Percentiles rank a stretch among this genome's conserved stretches.
phyloP scores from a whole-genome alignment of 2,797 vertebrate genomes.

The Propithecus perrieri region DNA sequence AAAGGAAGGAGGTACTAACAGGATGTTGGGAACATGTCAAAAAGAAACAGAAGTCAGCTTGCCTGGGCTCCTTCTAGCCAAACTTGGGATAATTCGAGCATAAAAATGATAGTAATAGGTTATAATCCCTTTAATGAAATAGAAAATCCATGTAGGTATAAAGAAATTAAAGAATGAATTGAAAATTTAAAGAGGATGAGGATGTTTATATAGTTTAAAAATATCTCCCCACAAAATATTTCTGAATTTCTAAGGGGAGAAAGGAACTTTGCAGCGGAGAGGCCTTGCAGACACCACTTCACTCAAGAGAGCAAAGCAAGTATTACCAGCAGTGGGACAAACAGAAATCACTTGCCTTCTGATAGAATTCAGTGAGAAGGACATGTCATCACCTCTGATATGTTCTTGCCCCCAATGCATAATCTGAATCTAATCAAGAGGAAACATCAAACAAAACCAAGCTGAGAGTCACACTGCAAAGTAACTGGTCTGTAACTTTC shows the following conservation, averaged over 20 bases:
- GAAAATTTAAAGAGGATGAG: neutral
- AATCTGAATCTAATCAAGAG: neutral
- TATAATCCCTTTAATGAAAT: neutral
- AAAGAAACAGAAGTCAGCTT: neutral
- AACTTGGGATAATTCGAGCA: neutral
- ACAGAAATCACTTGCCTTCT: neutral
- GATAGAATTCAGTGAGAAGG: neutral
- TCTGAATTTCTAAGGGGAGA: neutral
- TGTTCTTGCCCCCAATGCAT: neutral
- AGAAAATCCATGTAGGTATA: neutral
- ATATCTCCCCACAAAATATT: neutral
- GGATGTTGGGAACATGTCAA: neutral
- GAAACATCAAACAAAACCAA: neutral
- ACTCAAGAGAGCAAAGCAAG: neutral
- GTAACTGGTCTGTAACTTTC: neutral
- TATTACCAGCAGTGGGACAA: neutral
- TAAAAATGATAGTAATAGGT: neutral
- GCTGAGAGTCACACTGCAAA: neutral
- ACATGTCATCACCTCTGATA: neutral
- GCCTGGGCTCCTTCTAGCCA: neutral
- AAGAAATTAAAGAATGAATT: neutral
- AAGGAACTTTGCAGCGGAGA: neutral
- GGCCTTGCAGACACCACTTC: neutral
- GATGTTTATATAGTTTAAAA: neutral
- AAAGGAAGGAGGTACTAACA: neutral